phyloP scores from a whole-genome alignment of 2,888 invertebrate species.

The Brachynemurus nebulosus region DNA sequence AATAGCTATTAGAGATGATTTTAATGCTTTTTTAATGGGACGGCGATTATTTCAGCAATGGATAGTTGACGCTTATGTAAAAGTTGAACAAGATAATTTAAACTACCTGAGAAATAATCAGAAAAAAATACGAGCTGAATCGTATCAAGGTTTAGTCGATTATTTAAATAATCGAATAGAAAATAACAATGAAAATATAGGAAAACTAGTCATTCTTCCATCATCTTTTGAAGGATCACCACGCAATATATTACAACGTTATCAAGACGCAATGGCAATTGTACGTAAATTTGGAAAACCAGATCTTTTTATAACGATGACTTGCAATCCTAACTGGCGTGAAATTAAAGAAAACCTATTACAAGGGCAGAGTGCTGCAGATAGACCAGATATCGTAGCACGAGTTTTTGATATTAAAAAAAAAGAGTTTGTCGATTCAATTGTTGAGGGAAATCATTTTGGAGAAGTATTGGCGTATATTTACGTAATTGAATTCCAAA shows the following conservation, averaged over 20 bases:
- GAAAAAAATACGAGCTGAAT: conserved; percentile 15
- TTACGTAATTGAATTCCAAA: conserved; percentile 13
- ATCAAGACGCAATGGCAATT: conserved; percentile 19
- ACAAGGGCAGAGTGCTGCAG: conserved; percentile 15
- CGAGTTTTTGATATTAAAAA: conserved; percentile 16
- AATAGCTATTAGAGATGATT: too few relatives aligned
- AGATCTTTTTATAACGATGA: conserved; percentile 18
- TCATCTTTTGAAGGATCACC: conserved; percentile 14
- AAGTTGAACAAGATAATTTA: conserved; percentile 15
- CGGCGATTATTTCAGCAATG: conserved; percentile 16
- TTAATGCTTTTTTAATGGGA: too few relatives aligned
- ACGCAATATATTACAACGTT: conserved; percentile 15
- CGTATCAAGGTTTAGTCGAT: conserved; percentile 9
- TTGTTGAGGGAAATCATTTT: conserved; percentile 15
- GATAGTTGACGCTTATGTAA: conserved; percentile 1
- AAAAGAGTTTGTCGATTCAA: conserved; percentile 16
- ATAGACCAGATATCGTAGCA: conserved; percentile 12
- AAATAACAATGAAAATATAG: conserved; percentile 4
- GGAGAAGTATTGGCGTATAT: conserved; percentile 16
- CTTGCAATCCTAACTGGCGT: conserved; percentile 21
- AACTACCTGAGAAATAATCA: conserved; percentile 16
- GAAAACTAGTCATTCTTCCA: conserved; percentile 16
- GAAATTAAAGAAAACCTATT: conserved; percentile 19
- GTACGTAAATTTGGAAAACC: conserved; percentile 16
- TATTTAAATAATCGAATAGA: background rate